Evolutionary conservation across 2,113 vertebrate genomes (phyloP).

Genomic region (Propithecus coquereli): DNA sequence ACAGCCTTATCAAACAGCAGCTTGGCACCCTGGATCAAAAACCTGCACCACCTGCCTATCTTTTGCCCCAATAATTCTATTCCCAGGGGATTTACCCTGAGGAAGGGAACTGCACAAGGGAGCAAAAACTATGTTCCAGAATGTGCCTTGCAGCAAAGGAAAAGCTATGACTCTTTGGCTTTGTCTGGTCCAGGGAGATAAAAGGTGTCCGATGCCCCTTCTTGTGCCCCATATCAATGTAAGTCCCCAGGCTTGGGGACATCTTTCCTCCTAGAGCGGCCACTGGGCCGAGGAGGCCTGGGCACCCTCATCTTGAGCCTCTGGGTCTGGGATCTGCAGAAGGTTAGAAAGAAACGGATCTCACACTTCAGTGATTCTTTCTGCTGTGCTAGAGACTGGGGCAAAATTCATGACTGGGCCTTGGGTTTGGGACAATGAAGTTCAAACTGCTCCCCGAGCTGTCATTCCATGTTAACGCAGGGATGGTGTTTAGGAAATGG

Average conservation of each 20-base stretch:
- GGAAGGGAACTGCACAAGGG: background rate
- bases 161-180: background rate
- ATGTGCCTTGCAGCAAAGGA: background rate
- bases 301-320: background rate
- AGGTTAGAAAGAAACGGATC: background rate
- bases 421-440: background rate
- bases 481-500: background rate
- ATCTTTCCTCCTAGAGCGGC: background rate
- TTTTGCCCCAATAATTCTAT: background rate
- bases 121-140: background rate
- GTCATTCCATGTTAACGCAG: background rate
- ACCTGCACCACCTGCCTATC: background rate
- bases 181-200: background rate
- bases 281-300: background rate
- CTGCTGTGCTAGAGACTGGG: background rate
- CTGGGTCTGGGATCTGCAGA: background rate
- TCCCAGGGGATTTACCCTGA: constrained; percentile 6
- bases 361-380: background rate
- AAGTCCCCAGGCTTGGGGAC: too few relatives aligned
- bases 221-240: accelerated
- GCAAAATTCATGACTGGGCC: background rate
- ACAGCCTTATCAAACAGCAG: background rate
- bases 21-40: background rate
- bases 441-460: background rate
- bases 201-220: background rate